A percentile compares a stretch with the other conserved stretches of the same genome.
Evolutionary conservation across 2,888 invertebrate species (phyloP).

Genomic region (Drosophila kuntzei): DNA sequence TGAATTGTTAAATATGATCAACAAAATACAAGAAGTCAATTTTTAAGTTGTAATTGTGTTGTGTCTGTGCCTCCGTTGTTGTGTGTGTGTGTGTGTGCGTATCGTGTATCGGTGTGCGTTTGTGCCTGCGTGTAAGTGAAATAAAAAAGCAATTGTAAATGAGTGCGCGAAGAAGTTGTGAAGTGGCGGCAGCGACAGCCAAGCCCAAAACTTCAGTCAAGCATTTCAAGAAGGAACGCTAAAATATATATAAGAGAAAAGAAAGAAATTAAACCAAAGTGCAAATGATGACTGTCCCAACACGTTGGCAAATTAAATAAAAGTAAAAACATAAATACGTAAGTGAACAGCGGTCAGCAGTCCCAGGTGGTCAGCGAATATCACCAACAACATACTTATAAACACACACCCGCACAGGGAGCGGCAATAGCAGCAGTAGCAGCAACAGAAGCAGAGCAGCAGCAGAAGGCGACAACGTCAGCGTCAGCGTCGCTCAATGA

Average conservation of each 20-base stretch:
- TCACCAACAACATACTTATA: slow-evolving; percentile 33
- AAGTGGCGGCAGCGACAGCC: slow-evolving; percentile 61
- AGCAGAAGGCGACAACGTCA: slow-evolving; percentile 43
- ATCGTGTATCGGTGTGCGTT: slow-evolving; percentile 38
- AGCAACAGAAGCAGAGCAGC: slow-evolving; percentile 18
- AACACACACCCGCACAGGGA: slow-evolving; percentile 54
- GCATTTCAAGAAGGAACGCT: slow-evolving; percentile 63
- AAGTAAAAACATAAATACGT: slow-evolving; percentile 50
- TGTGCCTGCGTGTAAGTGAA: slow-evolving; percentile 64
- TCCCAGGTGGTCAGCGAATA: slow-evolving; percentile 61
- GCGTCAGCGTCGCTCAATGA: slow-evolving; percentile 83
- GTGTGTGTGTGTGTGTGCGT: slow-evolving; percentile 35
- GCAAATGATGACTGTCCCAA: slow-evolving; percentile 58
- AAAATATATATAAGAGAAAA: slow-evolving; percentile 20
- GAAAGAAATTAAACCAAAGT: slow-evolving; percentile 51
- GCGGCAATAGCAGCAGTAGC: slow-evolving; percentile 42
- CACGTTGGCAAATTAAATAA: slow-evolving; percentile 55
- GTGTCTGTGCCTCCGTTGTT: slow-evolving; percentile 23
- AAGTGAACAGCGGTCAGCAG: slow-evolving; percentile 49
- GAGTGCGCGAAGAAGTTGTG: slow-evolving; percentile 58
- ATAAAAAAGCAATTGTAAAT: slow-evolving; percentile 71
- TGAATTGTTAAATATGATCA: slow-evolving; percentile 59
- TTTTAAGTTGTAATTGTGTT: slow-evolving; percentile 53
- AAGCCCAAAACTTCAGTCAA: slow-evolving; percentile 84
- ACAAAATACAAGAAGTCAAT: slow-evolving; percentile 53